phyloP scores from a whole-genome alignment of 2,797 vertebrate species.

The Neomorphus geoffroyi region DNA sequence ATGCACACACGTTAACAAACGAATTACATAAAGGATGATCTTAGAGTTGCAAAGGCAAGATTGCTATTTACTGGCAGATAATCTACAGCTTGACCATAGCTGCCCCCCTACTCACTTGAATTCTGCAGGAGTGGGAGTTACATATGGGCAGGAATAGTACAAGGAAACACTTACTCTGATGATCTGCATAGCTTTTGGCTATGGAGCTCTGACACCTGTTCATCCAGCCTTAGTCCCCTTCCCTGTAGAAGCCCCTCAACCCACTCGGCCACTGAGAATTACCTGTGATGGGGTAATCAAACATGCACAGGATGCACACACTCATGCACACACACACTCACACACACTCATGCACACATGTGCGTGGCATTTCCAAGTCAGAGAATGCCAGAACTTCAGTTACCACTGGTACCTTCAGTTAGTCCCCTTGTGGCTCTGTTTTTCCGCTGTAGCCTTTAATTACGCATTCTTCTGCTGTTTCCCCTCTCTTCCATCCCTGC shows the following conservation, averaged over 20 bases:
- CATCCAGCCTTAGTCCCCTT: not conserved
- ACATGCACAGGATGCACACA: not conserved
- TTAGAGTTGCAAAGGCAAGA: not conserved
- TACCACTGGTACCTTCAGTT: not conserved
- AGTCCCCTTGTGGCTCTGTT: not conserved
- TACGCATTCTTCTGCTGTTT: not conserved
- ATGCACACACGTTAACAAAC: not conserved
- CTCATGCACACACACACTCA: not conserved
- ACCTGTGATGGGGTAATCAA: not conserved
- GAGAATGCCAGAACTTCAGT: not conserved
- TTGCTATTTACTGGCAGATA: not conserved
- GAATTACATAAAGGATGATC: not conserved
- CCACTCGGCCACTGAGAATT: not conserved
- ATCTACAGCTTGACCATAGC: not conserved
- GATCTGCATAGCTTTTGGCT: not conserved
- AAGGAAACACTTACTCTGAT: not conserved
- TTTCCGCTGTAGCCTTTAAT: conserved; percentile 4
- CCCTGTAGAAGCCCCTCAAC: not conserved
- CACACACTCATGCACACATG: fast-evolving
- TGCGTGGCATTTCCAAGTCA: not conserved
- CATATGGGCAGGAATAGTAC: not conserved
- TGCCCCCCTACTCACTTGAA: not conserved
- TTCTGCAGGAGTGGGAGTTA: not conserved
- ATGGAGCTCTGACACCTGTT: not conserved
- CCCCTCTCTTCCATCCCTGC: not conserved